These are phyloP conservation scores for Mesaphorura yosii DNA, from an alignment of 1,140 invertebrate genomes.

Conservation along the genomic window DNA sequence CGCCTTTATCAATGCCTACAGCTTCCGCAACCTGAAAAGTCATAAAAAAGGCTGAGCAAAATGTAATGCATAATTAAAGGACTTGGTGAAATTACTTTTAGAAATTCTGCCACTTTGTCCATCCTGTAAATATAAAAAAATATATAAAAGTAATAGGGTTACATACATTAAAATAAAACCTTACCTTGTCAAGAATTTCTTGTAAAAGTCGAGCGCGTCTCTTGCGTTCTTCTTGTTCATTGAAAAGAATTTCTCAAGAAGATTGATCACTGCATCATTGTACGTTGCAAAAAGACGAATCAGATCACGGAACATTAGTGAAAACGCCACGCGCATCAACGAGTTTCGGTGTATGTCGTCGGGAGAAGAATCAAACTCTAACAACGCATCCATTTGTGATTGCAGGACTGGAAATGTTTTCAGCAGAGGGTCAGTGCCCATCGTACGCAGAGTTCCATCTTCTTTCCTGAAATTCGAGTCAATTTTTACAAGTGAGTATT, in stretches of 20 bases:
- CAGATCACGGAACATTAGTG: slow-evolving; percentile 95
- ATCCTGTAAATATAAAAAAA: no score
- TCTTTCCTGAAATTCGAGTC: slow-evolving; percentile 61
- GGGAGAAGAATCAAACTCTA: slow-evolving; percentile 95
- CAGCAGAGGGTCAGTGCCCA: slow-evolving; percentile 93
- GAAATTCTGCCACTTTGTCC: slow-evolving; percentile 96
- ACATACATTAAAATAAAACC: no score
- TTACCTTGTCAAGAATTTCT: slow-evolving; percentile 95
- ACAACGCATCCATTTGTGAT: slow-evolving; percentile 81
- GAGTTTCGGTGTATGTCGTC: slow-evolving; percentile 90
- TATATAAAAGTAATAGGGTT: no score
- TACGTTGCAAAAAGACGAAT: slow-evolving; percentile 98
- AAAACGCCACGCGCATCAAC: slow-evolving; percentile 97
- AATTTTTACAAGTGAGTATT: not conserved
- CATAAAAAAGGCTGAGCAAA: not conserved
- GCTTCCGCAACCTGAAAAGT: slow-evolving; percentile 49
- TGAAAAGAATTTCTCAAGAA: slow-evolving; percentile 92
- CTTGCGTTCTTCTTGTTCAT: slow-evolving; percentile 92
- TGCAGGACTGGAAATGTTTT: slow-evolving; percentile 94
- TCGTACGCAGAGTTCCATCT: slow-evolving; percentile 88
- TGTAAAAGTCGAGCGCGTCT: slow-evolving; percentile 96
- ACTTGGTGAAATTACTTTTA: slow-evolving; percentile 73
- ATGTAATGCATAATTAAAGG: not conserved
- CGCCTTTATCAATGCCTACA: slow-evolving; percentile 96
- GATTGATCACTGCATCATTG: slow-evolving; percentile 98